phyloP scores from a whole-genome alignment of 2,113 vertebrate species.

The Clarias magur region DNA sequence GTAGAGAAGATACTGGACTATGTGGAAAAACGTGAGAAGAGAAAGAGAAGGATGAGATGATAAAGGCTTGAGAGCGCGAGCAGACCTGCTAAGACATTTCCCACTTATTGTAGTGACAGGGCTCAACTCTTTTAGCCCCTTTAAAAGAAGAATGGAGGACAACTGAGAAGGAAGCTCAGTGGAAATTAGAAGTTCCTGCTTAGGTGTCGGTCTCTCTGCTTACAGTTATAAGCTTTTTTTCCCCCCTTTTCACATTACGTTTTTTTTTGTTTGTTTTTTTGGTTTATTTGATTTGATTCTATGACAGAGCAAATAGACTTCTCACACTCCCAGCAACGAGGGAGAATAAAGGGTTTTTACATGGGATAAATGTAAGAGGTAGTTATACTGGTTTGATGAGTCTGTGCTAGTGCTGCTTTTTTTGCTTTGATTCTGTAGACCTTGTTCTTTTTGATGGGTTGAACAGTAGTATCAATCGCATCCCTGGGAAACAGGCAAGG shows the following conservation, averaged over 20 bases:
- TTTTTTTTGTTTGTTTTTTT: neutral
- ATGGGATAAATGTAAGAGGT: constrained; percentile 47
- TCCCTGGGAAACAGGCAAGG: constrained; percentile 35
- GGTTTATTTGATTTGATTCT: constrained; percentile 19
- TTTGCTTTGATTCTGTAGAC: constrained; percentile 51
- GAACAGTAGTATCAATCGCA: constrained; percentile 30
- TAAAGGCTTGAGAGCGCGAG: neutral
- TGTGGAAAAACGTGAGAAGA: neutral
- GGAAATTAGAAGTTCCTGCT: constrained; percentile 40
- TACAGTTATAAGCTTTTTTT: constrained; percentile 40
- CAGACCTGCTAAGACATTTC: constrained; percentile 29
- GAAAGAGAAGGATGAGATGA: neutral
- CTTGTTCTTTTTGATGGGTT: constrained; percentile 36
- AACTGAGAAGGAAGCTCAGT: constrained; percentile 33
- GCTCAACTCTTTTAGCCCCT: constrained; percentile 18
- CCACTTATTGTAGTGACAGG: constrained; percentile 22
- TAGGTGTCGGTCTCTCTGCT: constrained; percentile 43
- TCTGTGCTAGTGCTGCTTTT: constrained; percentile 59
- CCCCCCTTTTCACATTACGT: constrained; percentile 25
- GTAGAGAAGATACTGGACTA: constrained; percentile 39
- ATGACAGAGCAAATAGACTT: constrained; percentile 28
- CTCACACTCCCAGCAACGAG: constrained; percentile 39
- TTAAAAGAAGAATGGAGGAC: constrained; percentile 38
- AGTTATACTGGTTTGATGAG: constrained; percentile 56
- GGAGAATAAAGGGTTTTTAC: constrained; percentile 36